These are phyloP conservation scores for Heterodera schachtii DNA, from an alignment of 1,140 invertebrate species.

Conservation along the genomic window DNA sequence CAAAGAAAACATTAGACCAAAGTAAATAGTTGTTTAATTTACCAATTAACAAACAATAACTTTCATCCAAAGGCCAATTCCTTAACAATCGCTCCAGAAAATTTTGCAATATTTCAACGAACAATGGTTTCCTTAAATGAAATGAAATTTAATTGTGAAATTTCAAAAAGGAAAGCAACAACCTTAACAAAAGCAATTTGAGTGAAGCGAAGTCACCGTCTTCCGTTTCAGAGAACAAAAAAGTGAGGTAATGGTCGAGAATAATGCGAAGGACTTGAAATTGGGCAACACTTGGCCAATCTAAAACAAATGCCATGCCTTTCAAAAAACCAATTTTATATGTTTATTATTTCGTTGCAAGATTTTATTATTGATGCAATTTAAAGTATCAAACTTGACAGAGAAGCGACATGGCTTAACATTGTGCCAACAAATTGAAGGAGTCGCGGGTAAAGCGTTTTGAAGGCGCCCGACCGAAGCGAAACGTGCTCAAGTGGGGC, in stretches of 20 bases:
- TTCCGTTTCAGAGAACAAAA: slow-evolving; percentile 35
- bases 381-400: slow-evolving; percentile 26
- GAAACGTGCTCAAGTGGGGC: slow-evolving; percentile 33
- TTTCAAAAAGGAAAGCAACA: neutral
- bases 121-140: slow-evolving; percentile 28
- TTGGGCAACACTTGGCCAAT: slow-evolving; percentile 32
- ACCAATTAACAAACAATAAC: slow-evolving; percentile 33
- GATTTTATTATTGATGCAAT: neutral
- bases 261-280: slow-evolving; percentile 32
- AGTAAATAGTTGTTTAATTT: neutral
- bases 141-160: neutral
- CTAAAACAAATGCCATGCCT: neutral
- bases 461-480: slow-evolving; percentile 30
- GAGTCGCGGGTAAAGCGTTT: slow-evolving; percentile 35
- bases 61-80: slow-evolving; percentile 36
- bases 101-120: slow-evolving; percentile 32
- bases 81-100: slow-evolving; percentile 33
- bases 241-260: slow-evolving; percentile 32
- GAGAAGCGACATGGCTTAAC: slow-evolving; percentile 30
- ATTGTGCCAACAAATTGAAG: slow-evolving; percentile 38
- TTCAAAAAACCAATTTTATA: too few relatives aligned
- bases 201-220: slow-evolving; percentile 34
- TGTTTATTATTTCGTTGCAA: too few relatives aligned
- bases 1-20: neutral
- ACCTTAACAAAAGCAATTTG: slow-evolving; percentile 32